Conservation (phyloP, 2,888 invertebrate species). For the Acrobasis suavella region DNA sequence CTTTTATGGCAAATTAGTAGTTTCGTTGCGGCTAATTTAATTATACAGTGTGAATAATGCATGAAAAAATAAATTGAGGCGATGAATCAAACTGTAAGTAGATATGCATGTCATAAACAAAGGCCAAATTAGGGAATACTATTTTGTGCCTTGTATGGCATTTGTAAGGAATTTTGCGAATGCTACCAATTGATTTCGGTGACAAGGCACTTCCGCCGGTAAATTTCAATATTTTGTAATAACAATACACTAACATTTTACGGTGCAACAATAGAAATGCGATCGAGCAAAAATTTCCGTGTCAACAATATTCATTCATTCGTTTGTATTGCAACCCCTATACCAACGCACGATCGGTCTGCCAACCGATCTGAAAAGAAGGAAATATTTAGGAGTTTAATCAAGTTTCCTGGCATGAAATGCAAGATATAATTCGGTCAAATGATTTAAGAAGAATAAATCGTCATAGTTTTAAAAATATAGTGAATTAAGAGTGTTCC, state of each 20-base stretch:
- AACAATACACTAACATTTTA: conserved; percentile 40
- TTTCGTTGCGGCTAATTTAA: conserved; percentile 21
- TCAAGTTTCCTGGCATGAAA: neutral
- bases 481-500: conserved; percentile 67
- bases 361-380: conserved; percentile 5
- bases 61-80: neutral
- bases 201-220: conserved; percentile 47
- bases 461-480: conserved; percentile 56
- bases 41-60: conserved; percentile 27
- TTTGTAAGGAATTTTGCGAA: conserved; percentile 32
- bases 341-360: neutral
- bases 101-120: conserved; percentile 33
- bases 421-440: conserved; percentile 16
- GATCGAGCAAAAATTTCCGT: conserved; percentile 48
- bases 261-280: conserved; percentile 44
- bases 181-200: conserved; percentile 45
- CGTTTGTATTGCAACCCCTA: conserved; percentile 46
- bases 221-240: conserved; percentile 37
- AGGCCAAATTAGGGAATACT: conserved; percentile 28
- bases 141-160: neutral
- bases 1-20: conserved; percentile 6
- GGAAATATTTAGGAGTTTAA: neutral
- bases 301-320: conserved; percentile 51
- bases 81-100: neutral
- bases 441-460: conserved; percentile 41